Conservation (phyloP, 2,797 vertebrate species). For the Chelidonichthys spinosus region DNA sequence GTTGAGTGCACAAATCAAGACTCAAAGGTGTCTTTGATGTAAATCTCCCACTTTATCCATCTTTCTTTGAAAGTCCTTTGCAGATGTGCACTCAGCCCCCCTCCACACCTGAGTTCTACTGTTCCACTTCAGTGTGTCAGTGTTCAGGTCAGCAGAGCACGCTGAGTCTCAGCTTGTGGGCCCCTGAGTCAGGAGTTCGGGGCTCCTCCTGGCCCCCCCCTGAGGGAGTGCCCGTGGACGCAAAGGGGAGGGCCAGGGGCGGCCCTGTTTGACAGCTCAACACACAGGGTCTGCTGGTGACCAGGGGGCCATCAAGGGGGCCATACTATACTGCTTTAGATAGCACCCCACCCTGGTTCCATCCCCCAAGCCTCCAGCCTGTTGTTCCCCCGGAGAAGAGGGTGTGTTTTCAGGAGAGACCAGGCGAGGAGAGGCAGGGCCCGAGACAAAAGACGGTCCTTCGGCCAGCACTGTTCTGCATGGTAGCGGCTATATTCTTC, state of each 20-base stretch:
- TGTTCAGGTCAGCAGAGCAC: constrained; percentile 62
- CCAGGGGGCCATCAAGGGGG: constrained; percentile 76
- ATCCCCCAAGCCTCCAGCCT: constrained; percentile 72
- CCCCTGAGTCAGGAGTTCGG: constrained; percentile 49
- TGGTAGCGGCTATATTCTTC: constrained; percentile 81
- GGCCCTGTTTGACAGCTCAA: constrained; percentile 81
- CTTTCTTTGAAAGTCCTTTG: constrained; percentile 39
- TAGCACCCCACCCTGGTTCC: constrained; percentile 73
- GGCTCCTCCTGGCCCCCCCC: constrained; percentile 59
- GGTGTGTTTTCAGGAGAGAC: constrained; percentile 79
- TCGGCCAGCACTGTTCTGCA: constrained; percentile 76
- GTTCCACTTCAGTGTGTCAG: constrained; percentile 68
- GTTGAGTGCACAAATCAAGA: constrained; percentile 55
- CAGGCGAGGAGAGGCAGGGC: constrained; percentile 74
- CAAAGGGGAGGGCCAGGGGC: constrained; percentile 76
- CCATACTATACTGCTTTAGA: constrained; percentile 74
- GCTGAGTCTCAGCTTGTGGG: constrained; percentile 44
- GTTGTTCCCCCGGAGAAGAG: constrained; percentile 79
- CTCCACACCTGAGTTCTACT: constrained; percentile 64
- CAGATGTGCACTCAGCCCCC: constrained; percentile 58
- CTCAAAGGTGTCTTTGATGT: constrained; percentile 64
- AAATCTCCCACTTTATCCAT: constrained; percentile 57
- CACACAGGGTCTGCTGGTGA: constrained; percentile 84
- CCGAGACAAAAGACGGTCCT: constrained; percentile 76
- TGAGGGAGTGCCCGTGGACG: constrained; percentile 70